phyloP scores from a whole-genome alignment of 2,113 vertebrate genomes.

The Hemichromis elongatus region DNA sequence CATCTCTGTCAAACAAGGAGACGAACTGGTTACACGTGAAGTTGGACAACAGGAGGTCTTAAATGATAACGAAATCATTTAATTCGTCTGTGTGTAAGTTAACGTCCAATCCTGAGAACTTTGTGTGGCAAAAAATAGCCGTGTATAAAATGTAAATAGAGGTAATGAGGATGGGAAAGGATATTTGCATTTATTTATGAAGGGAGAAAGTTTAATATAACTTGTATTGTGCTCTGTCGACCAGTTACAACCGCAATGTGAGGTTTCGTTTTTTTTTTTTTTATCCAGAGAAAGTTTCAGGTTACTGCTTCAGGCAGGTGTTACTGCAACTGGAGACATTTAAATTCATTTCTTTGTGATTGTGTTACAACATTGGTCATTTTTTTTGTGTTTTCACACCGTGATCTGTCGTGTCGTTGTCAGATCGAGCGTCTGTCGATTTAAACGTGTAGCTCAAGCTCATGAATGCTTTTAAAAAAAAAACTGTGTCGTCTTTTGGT shows the following conservation, averaged over 20 bases:
- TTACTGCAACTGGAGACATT: constrained; percentile 64
- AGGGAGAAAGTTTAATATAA: constrained; percentile 81
- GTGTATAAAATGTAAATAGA: constrained; percentile 74
- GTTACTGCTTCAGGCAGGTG: constrained; percentile 70
- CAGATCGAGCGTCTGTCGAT: background rate
- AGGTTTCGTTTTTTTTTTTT: constrained; percentile 7
- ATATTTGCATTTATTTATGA: constrained; percentile 80
- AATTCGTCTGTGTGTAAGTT: background rate
- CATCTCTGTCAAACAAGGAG: constrained; percentile 5
- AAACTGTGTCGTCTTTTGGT: background rate
- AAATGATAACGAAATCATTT: background rate
- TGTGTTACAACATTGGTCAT: constrained; percentile 59
- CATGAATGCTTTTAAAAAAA: background rate
- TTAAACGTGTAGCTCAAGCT: constrained; percentile 35
- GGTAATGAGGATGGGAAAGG: constrained; percentile 40
- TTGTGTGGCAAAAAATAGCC: background rate
- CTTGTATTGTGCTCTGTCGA: constrained; percentile 69
- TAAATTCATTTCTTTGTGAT: background rate
- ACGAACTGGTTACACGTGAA: constrained; percentile 17
- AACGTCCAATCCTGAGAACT: background rate
- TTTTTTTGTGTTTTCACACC: background rate
- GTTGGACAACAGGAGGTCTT: background rate
- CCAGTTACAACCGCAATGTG: constrained; percentile 64
- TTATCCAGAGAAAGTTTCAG: constrained; percentile 38
- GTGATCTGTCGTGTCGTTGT: background rate